phyloP scores from a whole-genome alignment of 2,797 vertebrate species.

The Philypnodon macrostomus region DNA sequence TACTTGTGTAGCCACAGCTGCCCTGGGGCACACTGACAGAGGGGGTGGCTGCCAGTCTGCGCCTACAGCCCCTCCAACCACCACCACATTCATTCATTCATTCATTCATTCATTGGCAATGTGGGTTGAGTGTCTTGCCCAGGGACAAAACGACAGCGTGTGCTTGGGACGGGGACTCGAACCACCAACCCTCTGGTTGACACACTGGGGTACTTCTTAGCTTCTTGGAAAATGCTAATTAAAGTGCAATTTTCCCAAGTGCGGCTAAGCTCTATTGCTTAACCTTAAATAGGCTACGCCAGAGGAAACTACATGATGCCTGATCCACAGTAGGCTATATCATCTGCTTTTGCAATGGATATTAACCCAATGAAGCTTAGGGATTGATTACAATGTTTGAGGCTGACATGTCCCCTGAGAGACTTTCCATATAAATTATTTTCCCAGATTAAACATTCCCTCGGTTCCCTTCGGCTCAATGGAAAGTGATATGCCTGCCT shows the following conservation, averaged over 20 bases:
- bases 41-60: too few relatives aligned
- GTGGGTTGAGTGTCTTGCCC: too few relatives aligned
- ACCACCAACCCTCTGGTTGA: slow-evolving; percentile 4
- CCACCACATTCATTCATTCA: too few relatives aligned
- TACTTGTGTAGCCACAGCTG: too few relatives aligned
- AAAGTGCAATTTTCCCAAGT: slow-evolving; percentile 21
- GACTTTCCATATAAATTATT: slow-evolving; percentile 46
- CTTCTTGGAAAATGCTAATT: slow-evolving; percentile 13
- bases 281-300: background rate
- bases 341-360: slow-evolving; percentile 40
- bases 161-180: too few relatives aligned
- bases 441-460: slow-evolving; percentile 47
- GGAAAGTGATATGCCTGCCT: slow-evolving; percentile 50
- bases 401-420: slow-evolving; percentile 26
- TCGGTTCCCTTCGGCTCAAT: slow-evolving; percentile 31
- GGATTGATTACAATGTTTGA: slow-evolving; percentile 48
- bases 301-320: slow-evolving; percentile 35
- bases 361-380: slow-evolving; percentile 48
- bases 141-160: too few relatives aligned
- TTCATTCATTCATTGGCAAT: too few relatives aligned
- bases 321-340: slow-evolving; percentile 4
- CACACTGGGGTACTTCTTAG: slow-evolving; percentile 2
- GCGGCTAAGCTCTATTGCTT: slow-evolving; percentile 18
- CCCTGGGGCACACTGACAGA: too few relatives aligned
- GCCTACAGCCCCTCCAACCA: too few relatives aligned